Evolutionary conservation across 1,140 invertebrate genomes (phyloP).

Genomic region (Drosophila subpulchrella): DNA sequence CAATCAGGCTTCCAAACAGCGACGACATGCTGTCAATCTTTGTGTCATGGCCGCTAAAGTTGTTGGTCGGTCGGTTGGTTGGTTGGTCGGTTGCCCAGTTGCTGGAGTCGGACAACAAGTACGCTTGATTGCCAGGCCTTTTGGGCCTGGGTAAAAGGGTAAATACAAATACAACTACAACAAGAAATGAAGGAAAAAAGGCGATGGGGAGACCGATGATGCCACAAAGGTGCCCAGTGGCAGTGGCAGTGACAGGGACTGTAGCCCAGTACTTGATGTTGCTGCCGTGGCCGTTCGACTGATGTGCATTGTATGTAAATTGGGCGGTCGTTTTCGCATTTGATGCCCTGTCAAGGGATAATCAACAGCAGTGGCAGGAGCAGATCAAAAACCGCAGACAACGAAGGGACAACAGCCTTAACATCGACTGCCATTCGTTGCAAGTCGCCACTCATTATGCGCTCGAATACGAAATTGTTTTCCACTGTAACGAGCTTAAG

Average conservation of each 20-base stretch:
- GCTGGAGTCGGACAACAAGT: slow-evolving; percentile 71
- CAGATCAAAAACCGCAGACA: slow-evolving; percentile 31
- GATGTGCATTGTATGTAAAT: slow-evolving; percentile 83
- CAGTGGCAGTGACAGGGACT: slow-evolving; percentile 37
- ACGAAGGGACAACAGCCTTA: slow-evolving; percentile 41
- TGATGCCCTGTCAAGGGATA: slow-evolving; percentile 83
- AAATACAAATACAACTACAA: neutral
- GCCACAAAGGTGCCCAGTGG: slow-evolving; percentile 73
- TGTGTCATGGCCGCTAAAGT: slow-evolving; percentile 82
- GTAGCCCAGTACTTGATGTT: slow-evolving; percentile 43
- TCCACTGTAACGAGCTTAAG: slow-evolving; percentile 65
- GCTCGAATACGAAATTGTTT: slow-evolving; percentile 74
- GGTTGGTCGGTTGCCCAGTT: neutral
- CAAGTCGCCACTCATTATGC: slow-evolving; percentile 73
- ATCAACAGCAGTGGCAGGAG: slow-evolving; percentile 65
- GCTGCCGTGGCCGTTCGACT: slow-evolving; percentile 64
- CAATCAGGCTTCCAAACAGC: slow-evolving; percentile 82
- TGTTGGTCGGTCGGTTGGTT: slow-evolving; percentile 38
- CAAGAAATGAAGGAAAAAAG: slow-evolving; percentile 10
- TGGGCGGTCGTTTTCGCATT: slow-evolving; percentile 81
- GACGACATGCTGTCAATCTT: slow-evolving; percentile 83
- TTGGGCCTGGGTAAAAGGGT: slow-evolving; percentile 36
- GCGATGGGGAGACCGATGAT: slow-evolving; percentile 56
- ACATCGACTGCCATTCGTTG: slow-evolving; percentile 30
- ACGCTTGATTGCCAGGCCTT: slow-evolving; percentile 67